Evolutionary conservation across 2,888 invertebrate genomes (phyloP), one percentile per base, ranked within the genome.

Genomic region (Erpobdella octoculata): DNA sequence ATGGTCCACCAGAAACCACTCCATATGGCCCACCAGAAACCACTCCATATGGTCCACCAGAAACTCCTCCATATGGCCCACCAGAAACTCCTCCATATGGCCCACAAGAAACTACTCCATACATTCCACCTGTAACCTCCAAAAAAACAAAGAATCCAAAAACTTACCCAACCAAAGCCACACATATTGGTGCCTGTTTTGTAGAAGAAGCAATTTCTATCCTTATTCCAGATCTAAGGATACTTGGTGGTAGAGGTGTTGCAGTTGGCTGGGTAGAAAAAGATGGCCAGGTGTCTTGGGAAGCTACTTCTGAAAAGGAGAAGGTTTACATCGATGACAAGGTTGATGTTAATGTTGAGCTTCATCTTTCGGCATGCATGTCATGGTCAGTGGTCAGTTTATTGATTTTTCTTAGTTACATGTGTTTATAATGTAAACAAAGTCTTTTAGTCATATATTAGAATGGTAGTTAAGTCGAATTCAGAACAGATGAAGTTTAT

Each of bases 231-330:
- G n/a, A n/a, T n/a, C n/a, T n/a, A n/a, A n/a, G 21, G 5, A 9
- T 15, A 25, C 53, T 28, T 6, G 53, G 28, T 53, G 21, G 28
- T n/a, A 28, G 28, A 21, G n/a, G 12, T 33, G 46, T 28, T n/a
- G 5, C 53, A 5, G 33, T 71, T 37, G 65, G 70, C 2, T 71
- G 71, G 71, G 72, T 71, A 15, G 71, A 58, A 37, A 72, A 71
- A 36, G 68, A 53, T 25, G 37, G 31, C 36, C 28, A 38, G 31
- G 58, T 37, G 25, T 38, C 46, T 21, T 58, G 67, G 38, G 15
- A 37, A 8, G 59, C 71, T 36, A 48, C 71, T n/a, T 71, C 67
- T 28, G 67, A 36, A 8, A 48, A 33, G 28, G 71, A 71, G 38
- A 58, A 67, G n/a, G 71, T 71, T 1, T 67, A 67, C 41, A 31